These are phyloP conservation scores for Phyllopteryx taeniolatus DNA, from an alignment of 2,113 vertebrate genomes.

Conservation along the genomic window DNA sequence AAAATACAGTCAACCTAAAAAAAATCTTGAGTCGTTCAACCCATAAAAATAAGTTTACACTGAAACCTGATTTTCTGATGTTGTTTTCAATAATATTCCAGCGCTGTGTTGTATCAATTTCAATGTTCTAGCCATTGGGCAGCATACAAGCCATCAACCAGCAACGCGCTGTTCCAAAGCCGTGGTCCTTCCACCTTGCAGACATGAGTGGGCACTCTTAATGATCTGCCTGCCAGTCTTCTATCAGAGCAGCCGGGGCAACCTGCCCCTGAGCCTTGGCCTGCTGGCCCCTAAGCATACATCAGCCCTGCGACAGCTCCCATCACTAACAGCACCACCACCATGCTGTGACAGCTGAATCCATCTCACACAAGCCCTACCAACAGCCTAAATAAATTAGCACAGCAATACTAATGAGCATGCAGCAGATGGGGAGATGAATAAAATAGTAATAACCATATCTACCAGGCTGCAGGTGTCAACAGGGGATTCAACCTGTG, in stretches of 20 bases:
- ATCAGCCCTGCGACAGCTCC: slow-evolving; percentile 58
- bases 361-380: slow-evolving; percentile 62
- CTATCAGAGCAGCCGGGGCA: slow-evolving; percentile 56
- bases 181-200: slow-evolving; percentile 40
- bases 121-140: slow-evolving; percentile 17
- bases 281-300: slow-evolving; percentile 65
- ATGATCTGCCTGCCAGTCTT: slow-evolving; percentile 63
- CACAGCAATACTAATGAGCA: slow-evolving; percentile 59
- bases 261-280: slow-evolving; percentile 57
- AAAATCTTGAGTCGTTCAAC: too few species aligned
- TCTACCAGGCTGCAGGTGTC: slow-evolving; percentile 22
- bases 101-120: slow-evolving; percentile 23
- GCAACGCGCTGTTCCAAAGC: slow-evolving; percentile 26
- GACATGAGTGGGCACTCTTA: slow-evolving; percentile 56
- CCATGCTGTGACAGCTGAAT: slow-evolving; percentile 64
- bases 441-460: slow-evolving; percentile 44
- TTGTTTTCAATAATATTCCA: slow-evolving; percentile 8
- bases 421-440: slow-evolving; percentile 16
- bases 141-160: slow-evolving; percentile 19
- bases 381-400: slow-evolving; percentile 63
- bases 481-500: slow-evolving; percentile 21
- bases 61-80: neutral
- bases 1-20: too few species aligned
- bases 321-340: slow-evolving; percentile 61
- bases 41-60: too few species aligned